Evolutionary conservation across 2,888 invertebrate species (phyloP), one percentile per base, ranked within the genome.

Genomic region (Dasysyrphus tricinctus): DNA sequence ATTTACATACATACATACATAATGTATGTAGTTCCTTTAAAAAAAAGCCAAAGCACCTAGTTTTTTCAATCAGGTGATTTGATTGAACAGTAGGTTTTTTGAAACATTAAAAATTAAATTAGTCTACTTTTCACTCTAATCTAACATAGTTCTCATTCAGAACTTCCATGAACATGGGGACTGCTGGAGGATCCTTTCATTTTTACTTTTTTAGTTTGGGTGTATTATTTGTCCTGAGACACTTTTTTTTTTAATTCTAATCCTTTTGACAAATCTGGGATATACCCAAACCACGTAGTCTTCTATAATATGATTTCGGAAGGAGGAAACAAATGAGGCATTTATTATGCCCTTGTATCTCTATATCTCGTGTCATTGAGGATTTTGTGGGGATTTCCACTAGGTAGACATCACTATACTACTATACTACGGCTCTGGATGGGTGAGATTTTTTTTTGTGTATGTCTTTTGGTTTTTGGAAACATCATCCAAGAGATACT

Each of bases 181-280:
- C 37, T 51, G 24, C n/a, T n/a, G n/a, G n/a, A n/a, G 63, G 16
- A 2, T 63, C 19, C 37, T 51, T 39, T 49, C 19, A 24, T 59
- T 51, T 54, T 14, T 19, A 39, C 1, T 14, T 34, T 61, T 51
- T 37, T n/a, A n/a, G n/a, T 77, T 44, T 77, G 57, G 49, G 65
- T 37, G 12, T 51, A n/a, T n/a, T n/a, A n/a, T n/a, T n/a, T n/a
- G 11, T 16, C 61, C 16, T 44, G 47, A 56, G 44, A 12, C n/a
- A n/a, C 3, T 24, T 14, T 16, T 14, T 24, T 37, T 80, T 72
- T 72, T 47, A 42, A 34, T 29, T 54, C 29, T 65, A 67, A 67
- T 77, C 73, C 82, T 78, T 83, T 83, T 80, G 47, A 12, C 39
- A 73, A 76, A 84, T 84, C 65, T 79, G 72, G 69, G 69, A 57